A percentile compares a stretch with the other conserved stretches of the same genome.
Conservation (phyloP, 1,140 invertebrate species). For the Orussus abietinus region DNA sequence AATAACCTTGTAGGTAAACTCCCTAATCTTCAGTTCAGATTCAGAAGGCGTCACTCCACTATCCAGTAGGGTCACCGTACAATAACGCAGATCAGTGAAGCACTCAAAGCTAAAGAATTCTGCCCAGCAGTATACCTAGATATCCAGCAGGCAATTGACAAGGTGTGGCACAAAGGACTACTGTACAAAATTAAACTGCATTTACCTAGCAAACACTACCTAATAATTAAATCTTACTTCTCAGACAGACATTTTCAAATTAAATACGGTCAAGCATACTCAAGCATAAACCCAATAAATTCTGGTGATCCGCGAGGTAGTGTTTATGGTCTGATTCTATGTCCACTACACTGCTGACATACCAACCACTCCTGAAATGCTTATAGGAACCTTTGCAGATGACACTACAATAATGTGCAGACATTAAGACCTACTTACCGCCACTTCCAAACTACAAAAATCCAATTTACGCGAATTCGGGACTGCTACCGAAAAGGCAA, state of each 20-base stretch:
- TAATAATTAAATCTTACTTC: constrained; percentile 23
- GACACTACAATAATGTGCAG: background rate
- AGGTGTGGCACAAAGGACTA: constrained; percentile 26
- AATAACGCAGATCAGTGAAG: too few species aligned
- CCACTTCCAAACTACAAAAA: background rate
- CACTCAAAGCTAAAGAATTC: too few species aligned
- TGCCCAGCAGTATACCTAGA: too few species aligned
- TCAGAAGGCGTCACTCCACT: too few species aligned
- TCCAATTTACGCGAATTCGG: too few species aligned
- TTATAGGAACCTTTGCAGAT: background rate
- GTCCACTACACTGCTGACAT: constrained; percentile 1
- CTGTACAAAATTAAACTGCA: constrained; percentile 28
- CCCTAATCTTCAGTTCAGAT: constrained; percentile 15
- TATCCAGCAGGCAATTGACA: constrained; percentile 34
- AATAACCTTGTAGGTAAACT: constrained; percentile 3
- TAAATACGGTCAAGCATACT: constrained; percentile 13
- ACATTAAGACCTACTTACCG: background rate
- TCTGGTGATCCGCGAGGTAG: constrained; percentile 24
- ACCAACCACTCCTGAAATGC: background rate
- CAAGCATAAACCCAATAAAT: constrained; percentile 16
- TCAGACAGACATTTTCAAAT: constrained; percentile 18
- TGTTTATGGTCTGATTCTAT: constrained; percentile 16
- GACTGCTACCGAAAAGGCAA: too few species aligned
- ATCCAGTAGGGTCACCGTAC: too few species aligned
- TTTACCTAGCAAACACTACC: constrained; percentile 13